phyloP scores from a whole-genome alignment of 2,797 vertebrate genomes.

The Amniataba percoides region DNA sequence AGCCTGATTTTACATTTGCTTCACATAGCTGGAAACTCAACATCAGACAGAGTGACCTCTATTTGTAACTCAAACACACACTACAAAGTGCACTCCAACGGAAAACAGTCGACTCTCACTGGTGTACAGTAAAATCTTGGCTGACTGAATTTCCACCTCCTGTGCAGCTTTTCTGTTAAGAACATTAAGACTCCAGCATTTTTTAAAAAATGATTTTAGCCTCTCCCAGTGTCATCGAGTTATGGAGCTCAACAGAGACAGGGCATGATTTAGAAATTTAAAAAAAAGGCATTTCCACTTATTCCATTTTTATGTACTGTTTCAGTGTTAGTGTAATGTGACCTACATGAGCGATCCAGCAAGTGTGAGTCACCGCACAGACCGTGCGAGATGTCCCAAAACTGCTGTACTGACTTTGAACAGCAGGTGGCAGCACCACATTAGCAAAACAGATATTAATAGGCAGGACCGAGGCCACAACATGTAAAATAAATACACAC shows the following conservation, averaged over 20 bases:
- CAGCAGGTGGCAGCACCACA: conserved; percentile 78
- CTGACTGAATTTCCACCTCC: background rate
- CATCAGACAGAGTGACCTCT: conserved; percentile 5
- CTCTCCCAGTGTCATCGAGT: background rate
- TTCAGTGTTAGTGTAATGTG: background rate
- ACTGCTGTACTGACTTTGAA: conserved; percentile 11
- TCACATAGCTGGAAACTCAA: background rate
- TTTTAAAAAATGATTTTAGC: background rate
- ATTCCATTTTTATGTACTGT: no score
- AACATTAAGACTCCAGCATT: background rate
- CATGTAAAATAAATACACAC: background rate
- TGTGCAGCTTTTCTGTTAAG: background rate
- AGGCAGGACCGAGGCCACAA: background rate
- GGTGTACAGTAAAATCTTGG: background rate
- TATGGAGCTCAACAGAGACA: background rate
- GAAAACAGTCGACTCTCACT: background rate
- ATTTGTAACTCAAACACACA: conserved; percentile 10
- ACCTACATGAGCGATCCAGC: background rate
- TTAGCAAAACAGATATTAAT: conserved; percentile 24
- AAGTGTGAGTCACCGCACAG: conserved; percentile 2
- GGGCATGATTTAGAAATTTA: background rate
- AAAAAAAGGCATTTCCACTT: background rate
- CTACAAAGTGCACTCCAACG: conserved; percentile 10
- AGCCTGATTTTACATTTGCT: background rate
- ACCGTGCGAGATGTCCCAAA: background rate